Conservation (phyloP, 2,113 vertebrate genomes). For the Shinisaurus crocodilurus region DNA sequence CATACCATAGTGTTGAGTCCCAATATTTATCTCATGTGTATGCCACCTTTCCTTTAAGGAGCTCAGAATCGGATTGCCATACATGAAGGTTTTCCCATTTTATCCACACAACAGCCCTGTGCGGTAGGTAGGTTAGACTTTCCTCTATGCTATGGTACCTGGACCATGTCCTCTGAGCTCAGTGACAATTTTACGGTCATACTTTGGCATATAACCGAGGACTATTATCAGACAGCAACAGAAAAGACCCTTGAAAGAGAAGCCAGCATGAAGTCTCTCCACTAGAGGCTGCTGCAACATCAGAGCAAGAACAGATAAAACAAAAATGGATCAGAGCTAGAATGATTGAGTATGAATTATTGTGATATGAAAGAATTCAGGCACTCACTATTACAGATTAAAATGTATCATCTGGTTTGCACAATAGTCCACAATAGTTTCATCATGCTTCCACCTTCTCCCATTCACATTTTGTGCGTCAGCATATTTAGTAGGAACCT, state of each 20-base stretch:
- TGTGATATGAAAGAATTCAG: neutral
- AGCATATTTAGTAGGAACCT: neutral
- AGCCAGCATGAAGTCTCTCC: neutral
- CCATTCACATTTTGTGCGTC: neutral
- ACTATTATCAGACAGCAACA: accelerated
- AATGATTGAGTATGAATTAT: neutral
- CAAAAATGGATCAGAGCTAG: neutral
- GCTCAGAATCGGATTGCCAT: neutral
- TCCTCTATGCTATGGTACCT: neutral
- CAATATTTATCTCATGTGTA: neutral
- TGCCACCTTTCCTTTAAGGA: neutral
- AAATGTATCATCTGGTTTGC: neutral
- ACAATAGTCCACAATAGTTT: neutral
- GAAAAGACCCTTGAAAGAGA: neutral
- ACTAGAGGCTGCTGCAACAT: constrained; percentile 13
- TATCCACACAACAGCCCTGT: neutral
- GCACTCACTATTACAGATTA: neutral
- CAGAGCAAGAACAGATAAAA: neutral
- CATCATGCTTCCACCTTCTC: neutral
- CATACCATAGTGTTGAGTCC: neutral
- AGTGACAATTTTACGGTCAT: neutral
- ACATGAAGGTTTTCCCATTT: neutral
- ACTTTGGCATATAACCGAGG: neutral
- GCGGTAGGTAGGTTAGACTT: neutral
- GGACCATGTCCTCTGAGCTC: neutral